phyloP scores from a whole-genome alignment of 1,140 invertebrate species.

The Drosophila kikkawai region DNA sequence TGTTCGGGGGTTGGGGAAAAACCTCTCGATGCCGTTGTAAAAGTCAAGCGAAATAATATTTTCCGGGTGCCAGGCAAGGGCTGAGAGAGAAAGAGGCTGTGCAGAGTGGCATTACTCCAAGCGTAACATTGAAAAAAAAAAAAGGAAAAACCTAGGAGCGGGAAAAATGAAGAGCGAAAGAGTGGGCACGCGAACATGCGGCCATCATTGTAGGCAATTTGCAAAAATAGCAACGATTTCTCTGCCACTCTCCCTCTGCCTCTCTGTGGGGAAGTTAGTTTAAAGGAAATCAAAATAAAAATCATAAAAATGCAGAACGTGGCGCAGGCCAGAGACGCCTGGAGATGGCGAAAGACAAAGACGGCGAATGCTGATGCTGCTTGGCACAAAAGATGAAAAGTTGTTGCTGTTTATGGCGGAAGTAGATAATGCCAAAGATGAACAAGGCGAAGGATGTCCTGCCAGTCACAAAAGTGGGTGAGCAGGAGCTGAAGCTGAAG shows the following conservation, averaged over 20 bases:
- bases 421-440: slow-evolving; percentile 83
- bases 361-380: slow-evolving; percentile 43
- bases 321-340: slow-evolving; percentile 38
- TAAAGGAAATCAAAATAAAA: slow-evolving; percentile 84
- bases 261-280: slow-evolving; percentile 65
- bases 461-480: slow-evolving; percentile 31
- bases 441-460: slow-evolving; percentile 67
- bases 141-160: slow-evolving; percentile 1
- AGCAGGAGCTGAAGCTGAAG: not conserved
- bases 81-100: slow-evolving; percentile 47
- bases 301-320: slow-evolving; percentile 82
- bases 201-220: slow-evolving; percentile 83
- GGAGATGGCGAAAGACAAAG: slow-evolving; percentile 53
- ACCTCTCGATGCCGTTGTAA: slow-evolving; percentile 70
- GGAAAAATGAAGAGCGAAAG: slow-evolving; percentile 10
- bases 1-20: not conserved
- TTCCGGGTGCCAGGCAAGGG: slow-evolving; percentile 75
- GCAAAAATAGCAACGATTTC: slow-evolving; percentile 81
- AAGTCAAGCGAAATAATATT: slow-evolving; percentile 84
- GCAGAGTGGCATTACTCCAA: slow-evolving; percentile 51
- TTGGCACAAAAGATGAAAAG: slow-evolving; percentile 81
- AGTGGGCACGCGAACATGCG: slow-evolving; percentile 66
- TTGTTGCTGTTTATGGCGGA: slow-evolving; percentile 83
- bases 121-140: slow-evolving; percentile 61
- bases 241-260: not conserved